Evolutionary conservation across 2,113 vertebrate species (phyloP).

Genomic region (Semicossyphus pulcher): DNA sequence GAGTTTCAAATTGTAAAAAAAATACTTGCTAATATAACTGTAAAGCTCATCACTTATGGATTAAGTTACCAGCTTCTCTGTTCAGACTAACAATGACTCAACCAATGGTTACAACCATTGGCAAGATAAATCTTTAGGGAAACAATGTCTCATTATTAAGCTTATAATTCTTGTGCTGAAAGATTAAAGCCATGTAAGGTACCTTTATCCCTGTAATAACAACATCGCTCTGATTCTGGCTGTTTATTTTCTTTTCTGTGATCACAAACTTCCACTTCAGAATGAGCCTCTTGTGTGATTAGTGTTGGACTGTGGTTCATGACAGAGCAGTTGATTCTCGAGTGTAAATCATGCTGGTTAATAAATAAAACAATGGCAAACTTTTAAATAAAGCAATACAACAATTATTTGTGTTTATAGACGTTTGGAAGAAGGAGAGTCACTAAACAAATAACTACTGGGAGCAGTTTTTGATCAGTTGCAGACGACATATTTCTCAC

Average conservation of each 20-base stretch:
- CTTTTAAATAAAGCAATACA: constrained; percentile 15
- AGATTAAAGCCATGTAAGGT: background rate
- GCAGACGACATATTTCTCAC: constrained; percentile 65
- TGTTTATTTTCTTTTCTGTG: constrained; percentile 50
- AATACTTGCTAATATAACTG: too few species aligned
- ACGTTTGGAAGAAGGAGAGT: constrained; percentile 29
- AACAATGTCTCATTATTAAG: too few species aligned
- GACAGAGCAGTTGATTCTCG: background rate
- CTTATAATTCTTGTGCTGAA: background rate
- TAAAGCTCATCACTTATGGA: too few species aligned
- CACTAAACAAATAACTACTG: constrained; percentile 33
- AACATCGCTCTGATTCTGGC: background rate
- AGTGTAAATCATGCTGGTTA: background rate
- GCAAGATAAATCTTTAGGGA: too few species aligned
- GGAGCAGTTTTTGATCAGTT: constrained; percentile 58
- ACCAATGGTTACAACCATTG: background rate
- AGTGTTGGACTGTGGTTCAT: too few species aligned
- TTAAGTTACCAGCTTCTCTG: background rate
- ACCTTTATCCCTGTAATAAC: background rate
- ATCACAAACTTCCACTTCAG: constrained; percentile 42
- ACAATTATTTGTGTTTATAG: constrained; percentile 21
- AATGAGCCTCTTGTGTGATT: constrained; percentile 46
- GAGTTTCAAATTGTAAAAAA: too few species aligned
- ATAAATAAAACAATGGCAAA: constrained; percentile 5
- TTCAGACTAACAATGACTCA: background rate